Conservation (phyloP, 2,113 vertebrate genomes). For the Eolophus roseicapilla region DNA sequence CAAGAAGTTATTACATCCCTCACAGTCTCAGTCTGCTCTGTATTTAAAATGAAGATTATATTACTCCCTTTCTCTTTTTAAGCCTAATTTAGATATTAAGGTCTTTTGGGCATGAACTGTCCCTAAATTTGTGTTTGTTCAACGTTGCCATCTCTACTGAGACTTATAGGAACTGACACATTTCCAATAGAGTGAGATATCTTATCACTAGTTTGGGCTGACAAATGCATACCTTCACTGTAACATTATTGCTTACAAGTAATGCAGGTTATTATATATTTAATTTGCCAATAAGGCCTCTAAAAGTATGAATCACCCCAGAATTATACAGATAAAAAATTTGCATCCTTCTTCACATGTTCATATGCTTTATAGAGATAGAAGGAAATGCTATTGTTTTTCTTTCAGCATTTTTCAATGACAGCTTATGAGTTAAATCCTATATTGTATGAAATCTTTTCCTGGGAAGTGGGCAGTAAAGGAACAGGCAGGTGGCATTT, state of each 20-base stretch:
- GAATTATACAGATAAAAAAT: background rate
- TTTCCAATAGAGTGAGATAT: background rate
- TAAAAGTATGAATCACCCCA: background rate
- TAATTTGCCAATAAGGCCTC: background rate
- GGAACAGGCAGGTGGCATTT: conserved; percentile 15
- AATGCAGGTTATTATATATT: background rate
- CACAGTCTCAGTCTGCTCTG: background rate
- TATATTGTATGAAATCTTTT: background rate
- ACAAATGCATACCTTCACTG: background rate
- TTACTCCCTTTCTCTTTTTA: background rate
- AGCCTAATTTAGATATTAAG: background rate
- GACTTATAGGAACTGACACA: background rate
- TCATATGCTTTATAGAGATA: background rate
- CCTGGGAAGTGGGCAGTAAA: background rate
- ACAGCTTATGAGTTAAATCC: background rate
- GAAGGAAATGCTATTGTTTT: background rate
- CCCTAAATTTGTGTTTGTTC: background rate
- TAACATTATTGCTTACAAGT: background rate
- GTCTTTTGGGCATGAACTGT: background rate
- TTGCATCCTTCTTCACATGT: background rate
- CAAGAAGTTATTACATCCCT: background rate
- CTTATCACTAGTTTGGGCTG: background rate
- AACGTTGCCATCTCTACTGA: background rate
- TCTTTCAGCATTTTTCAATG: background rate
- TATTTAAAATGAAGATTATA: background rate